These are phyloP conservation scores for Bradypodion ventrale DNA, from an alignment of 2,797 vertebrate species.

Conservation along the genomic window DNA sequence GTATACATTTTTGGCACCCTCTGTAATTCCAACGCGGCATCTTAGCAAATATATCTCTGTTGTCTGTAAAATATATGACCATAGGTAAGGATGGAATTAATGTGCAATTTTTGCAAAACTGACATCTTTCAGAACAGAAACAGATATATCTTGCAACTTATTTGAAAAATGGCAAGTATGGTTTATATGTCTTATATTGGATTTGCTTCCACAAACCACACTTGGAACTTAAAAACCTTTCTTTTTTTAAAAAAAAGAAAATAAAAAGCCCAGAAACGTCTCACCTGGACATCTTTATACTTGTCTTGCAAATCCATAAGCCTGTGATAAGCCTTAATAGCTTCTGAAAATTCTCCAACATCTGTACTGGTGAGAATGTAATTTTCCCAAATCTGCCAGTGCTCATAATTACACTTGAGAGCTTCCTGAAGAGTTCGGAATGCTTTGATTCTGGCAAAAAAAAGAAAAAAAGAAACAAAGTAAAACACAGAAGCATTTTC, in stretches of 20 bases:
- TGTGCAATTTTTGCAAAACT: not conserved
- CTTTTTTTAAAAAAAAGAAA: too few species aligned
- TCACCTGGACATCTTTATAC: constrained; percentile 92
- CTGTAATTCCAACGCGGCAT: not conserved
- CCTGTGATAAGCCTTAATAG: constrained; percentile 92
- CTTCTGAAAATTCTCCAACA: constrained; percentile 90
- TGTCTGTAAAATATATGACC: not conserved
- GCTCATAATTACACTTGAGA: constrained; percentile 94
- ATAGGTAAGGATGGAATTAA: not conserved
- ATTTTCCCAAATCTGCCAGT: constrained; percentile 99
- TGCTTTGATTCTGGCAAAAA: constrained; percentile 83
- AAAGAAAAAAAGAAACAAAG: constrained; percentile 43
- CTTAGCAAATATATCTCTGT: not conserved
- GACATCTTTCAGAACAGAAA: not conserved
- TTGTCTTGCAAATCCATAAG: constrained; percentile 93
- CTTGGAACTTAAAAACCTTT: not conserved
- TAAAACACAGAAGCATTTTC: not conserved
- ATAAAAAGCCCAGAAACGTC: not conserved
- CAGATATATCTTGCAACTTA: not conserved
- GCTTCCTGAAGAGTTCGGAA: constrained; percentile 94
- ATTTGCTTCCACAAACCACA: constrained; percentile 17
- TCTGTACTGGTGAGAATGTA: constrained; percentile 89
- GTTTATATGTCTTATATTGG: not conserved
- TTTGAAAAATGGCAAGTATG: not conserved
- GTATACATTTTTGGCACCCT: too few species aligned